Percentiles rank a stretch among this genome's conserved stretches.
These are phyloP conservation scores for Drosophila sp. DNA, from an alignment of 1,140 invertebrate genomes.

Conservation along the genomic window DNA sequence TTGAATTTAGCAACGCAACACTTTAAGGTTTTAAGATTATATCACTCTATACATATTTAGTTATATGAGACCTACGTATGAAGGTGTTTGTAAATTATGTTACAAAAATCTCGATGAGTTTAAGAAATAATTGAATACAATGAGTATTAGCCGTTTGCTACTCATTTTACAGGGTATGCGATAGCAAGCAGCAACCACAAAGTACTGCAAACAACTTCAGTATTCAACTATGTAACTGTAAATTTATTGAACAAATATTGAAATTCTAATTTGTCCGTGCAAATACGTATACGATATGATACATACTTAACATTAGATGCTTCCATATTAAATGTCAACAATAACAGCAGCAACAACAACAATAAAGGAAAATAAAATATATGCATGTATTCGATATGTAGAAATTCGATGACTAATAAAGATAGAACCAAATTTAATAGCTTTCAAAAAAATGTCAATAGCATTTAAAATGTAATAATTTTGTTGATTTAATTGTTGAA, in stretches of 20 bases:
- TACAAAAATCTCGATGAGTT: neutral
- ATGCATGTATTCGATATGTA: no score
- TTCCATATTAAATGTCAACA: conserved; percentile 55
- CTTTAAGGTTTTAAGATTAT: neutral
- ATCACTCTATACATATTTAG: neutral
- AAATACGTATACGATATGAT: conserved; percentile 29
- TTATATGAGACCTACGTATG: neutral
- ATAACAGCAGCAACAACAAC: conserved; percentile 17
- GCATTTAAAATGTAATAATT: neutral
- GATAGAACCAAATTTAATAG: no score
- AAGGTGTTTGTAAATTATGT: neutral
- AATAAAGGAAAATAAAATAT: neutral
- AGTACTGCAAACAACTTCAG: conserved; percentile 5
- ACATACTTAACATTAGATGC: neutral
- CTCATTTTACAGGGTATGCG: neutral
- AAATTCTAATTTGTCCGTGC: conserved; percentile 18
- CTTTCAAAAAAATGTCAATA: no score
- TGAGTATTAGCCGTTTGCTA: neutral
- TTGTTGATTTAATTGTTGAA: neutral
- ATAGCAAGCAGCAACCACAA: neutral
- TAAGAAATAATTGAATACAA: neutral
- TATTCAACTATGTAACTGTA: conserved; percentile 42
- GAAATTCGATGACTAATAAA: no score
- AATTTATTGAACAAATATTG: conserved; percentile 62
- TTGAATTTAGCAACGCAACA: neutral